These are phyloP conservation scores for Yoshiicerus persimilis DNA, from an alignment of 1,140 invertebrate genomes.

Conservation along the genomic window DNA sequence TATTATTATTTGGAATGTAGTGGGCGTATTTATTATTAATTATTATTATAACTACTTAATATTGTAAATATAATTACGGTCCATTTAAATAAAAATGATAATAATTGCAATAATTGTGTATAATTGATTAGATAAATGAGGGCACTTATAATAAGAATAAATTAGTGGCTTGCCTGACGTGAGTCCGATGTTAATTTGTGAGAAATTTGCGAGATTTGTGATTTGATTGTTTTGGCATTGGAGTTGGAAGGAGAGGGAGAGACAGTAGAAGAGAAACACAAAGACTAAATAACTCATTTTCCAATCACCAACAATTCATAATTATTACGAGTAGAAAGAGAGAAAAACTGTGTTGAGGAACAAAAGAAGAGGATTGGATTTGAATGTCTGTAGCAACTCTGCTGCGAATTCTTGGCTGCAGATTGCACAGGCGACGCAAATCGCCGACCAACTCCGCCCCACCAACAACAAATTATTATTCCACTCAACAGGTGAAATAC, in stretches of 20 bases:
- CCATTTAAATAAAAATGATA: no score
- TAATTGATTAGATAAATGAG: neutral
- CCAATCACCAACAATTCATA: neutral
- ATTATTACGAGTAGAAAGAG: neutral
- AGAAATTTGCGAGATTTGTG: neutral
- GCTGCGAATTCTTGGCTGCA: neutral
- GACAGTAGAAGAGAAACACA: neutral
- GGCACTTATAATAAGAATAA: neutral
- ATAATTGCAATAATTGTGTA: no score
- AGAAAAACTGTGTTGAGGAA: neutral
- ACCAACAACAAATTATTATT: no score
- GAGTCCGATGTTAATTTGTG: neutral
- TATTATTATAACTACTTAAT: no score
- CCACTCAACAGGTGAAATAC: no score
- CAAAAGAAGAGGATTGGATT: neutral
- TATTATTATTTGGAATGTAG: no score
- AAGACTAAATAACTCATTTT: constrained; percentile 3
- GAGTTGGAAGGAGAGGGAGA: neutral
- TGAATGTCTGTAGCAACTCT: neutral
- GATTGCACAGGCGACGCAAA: neutral
- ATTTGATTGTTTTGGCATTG: neutral
- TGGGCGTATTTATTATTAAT: no score
- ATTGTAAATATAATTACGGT: no score
- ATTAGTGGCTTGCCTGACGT: neutral
- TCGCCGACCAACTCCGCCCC: neutral